Evolutionary conservation across 2,797 vertebrate genomes (phyloP), one percentile per base, ranked within the genome.

Genomic region (Adrianichthys oophorus): DNA sequence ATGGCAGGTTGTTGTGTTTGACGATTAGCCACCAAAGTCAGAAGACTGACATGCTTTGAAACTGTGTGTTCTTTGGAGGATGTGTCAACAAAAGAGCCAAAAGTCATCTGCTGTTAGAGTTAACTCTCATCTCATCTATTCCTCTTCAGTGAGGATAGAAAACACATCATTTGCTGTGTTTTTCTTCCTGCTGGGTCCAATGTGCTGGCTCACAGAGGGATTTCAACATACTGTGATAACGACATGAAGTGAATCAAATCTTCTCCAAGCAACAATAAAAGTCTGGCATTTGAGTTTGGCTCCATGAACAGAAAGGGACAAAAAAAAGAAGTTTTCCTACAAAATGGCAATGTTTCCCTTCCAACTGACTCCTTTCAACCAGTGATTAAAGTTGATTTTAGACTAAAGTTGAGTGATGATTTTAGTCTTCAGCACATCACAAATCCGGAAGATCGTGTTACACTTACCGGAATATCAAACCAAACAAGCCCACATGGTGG

Each of bases 91-190:
- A 64, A 69, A 70, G 52, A 49, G 46, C 24, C 62, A 29, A 8
- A 53, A 70, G 63, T 78, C 88, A 84, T 90, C 87, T 91, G 90
- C 59, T 89, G 58, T 47, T 75, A 74, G 78, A 65, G 86, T 91
- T 72, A 85, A 53, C 60, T 70, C 74, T 65, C 54, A 44, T 41
- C 47, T 41, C 1, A 45, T 77, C 67, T 76, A 57, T 56, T 73
- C 62, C 44, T 79, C 73, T 71, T 71, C 56, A 40, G 45, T 23
- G 62, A 80, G 83, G 79, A 78, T 58, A 70, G 80, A 80, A 84
- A 83, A 73, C 56, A 61, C 47, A 65, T 60, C 42, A 65, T 78
- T 80, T 70, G 70, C 76, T 44, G 52, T n/a, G 49, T 55, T 64
- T 67, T 84, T 54, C 68, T 76, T 85, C 77, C 84, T 78, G 74